phyloP scores from a whole-genome alignment of 2,113 vertebrate genomes.

The Lepus europaeus region DNA sequence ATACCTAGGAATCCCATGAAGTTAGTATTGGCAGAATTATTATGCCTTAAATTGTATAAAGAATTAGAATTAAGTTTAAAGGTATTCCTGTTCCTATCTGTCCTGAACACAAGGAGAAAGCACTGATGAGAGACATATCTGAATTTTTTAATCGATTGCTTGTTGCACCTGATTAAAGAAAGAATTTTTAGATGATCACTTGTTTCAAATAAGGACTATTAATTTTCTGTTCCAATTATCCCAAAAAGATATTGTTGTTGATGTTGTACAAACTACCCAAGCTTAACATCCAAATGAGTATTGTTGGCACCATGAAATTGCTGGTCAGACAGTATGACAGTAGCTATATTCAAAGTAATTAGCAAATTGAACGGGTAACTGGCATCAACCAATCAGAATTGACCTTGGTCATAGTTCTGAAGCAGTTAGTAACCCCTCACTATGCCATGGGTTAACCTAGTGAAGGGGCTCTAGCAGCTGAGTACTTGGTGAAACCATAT shows the following conservation, averaged over 20 bases:
- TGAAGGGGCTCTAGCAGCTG: neutral
- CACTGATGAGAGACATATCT: neutral
- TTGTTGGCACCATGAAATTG: neutral
- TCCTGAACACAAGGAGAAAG: neutral
- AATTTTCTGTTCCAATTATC: conserved; percentile 44
- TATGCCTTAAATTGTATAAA: neutral
- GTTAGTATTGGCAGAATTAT: neutral
- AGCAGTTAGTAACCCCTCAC: neutral
- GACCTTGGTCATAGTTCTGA: neutral
- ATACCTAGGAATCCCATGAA: neutral
- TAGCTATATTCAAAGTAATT: conserved; percentile 40
- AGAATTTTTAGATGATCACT: neutral
- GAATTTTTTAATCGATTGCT: conserved; percentile 12
- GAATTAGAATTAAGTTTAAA: neutral
- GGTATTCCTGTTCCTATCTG: neutral
- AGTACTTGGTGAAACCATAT: neutral
- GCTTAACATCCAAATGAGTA: conserved; percentile 38
- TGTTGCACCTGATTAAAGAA: conserved; percentile 20
- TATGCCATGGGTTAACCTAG: neutral
- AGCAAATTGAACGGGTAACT: neutral
- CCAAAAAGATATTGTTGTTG: conserved; percentile 1
- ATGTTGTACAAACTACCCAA: neutral
- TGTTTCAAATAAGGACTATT: conserved; percentile 36
- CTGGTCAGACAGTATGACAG: neutral
- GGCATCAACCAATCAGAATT: conserved; percentile 1